phyloP scores from a whole-genome alignment of 1,140 invertebrate species.

The Lucilia sericata region DNA sequence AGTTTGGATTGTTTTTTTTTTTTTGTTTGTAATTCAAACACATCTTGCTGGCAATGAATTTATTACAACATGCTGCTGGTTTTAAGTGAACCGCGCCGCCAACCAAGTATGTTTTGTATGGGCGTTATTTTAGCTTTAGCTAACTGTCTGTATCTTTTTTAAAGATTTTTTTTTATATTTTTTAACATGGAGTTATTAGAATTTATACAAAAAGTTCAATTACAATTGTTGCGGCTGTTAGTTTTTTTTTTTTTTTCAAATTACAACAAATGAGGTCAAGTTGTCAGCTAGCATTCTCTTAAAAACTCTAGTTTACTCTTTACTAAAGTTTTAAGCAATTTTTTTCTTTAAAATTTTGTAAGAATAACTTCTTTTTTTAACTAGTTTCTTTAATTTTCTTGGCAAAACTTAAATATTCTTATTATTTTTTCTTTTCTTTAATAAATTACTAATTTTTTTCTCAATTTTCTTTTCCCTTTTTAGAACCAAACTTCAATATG shows the following conservation, averaged over 20 bases:
- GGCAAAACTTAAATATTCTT: not conserved
- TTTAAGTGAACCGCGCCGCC: no score
- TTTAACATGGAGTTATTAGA: not conserved
- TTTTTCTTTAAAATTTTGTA: not conserved
- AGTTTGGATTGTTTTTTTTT: not conserved
- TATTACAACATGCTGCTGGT: constrained; percentile 11
- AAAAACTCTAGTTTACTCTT: no score
- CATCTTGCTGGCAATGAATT: constrained; percentile 43
- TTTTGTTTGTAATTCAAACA: not conserved
- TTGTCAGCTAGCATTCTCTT: no score
- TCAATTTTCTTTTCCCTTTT: constrained; percentile 70
- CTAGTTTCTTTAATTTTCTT: not conserved
- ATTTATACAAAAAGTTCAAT: not conserved
- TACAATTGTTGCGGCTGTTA: not conserved
- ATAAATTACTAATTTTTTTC: not conserved
- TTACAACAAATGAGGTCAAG: not conserved
- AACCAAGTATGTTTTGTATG: not conserved
- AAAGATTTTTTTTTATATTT: no score
- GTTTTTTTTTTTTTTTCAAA: not conserved
- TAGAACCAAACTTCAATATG: constrained; percentile 91
- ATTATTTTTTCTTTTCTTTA: constrained; percentile 70
- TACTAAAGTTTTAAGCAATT: no score
- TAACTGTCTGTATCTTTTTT: no score
- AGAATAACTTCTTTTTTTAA: not conserved
- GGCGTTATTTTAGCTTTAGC: not conserved